phyloP scores from a whole-genome alignment of 1,140 invertebrate species.

The Hyphantria cunea region DNA sequence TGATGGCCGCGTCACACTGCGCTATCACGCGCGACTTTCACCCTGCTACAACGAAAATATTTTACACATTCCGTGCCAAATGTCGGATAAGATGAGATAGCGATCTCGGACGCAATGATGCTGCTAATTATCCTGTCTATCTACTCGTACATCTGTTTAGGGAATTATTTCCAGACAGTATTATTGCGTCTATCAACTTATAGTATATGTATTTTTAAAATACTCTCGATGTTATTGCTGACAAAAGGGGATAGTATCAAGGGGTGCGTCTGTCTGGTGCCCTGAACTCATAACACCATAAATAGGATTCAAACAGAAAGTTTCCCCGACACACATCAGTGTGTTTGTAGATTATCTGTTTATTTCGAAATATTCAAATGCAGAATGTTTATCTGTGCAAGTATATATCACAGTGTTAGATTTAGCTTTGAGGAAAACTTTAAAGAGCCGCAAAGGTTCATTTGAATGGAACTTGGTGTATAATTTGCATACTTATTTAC shows the following conservation, averaged over 20 bases:
- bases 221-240: conserved; percentile 19
- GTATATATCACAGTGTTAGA: conserved; percentile 48
- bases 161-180: background rate
- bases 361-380: conserved; percentile 60
- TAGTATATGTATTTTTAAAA: conserved; percentile 2
- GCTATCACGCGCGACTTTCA: conserved; percentile 63
- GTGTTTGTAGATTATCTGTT: conserved; percentile 53
- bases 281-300: conserved; percentile 41
- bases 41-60: conserved; percentile 60
- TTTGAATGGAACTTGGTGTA: conserved; percentile 74
- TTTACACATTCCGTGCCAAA: conserved; percentile 49
- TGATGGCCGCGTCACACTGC: conserved; percentile 60
- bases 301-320: conserved; percentile 42
- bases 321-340: conserved; percentile 45
- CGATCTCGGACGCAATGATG: conserved; percentile 17
- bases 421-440: conserved; percentile 65
- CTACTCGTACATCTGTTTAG: background rate
- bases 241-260: conserved; percentile 6
- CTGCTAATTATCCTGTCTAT: conserved; percentile 13
- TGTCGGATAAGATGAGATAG: conserved; percentile 32
- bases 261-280: conserved; percentile 30
- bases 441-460: conserved; percentile 73
- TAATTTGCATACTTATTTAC: conserved; percentile 81
- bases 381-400: conserved; percentile 45
- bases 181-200: background rate